phyloP scores from a whole-genome alignment of 2,797 vertebrate species.

The Gorsachius magnificus region DNA sequence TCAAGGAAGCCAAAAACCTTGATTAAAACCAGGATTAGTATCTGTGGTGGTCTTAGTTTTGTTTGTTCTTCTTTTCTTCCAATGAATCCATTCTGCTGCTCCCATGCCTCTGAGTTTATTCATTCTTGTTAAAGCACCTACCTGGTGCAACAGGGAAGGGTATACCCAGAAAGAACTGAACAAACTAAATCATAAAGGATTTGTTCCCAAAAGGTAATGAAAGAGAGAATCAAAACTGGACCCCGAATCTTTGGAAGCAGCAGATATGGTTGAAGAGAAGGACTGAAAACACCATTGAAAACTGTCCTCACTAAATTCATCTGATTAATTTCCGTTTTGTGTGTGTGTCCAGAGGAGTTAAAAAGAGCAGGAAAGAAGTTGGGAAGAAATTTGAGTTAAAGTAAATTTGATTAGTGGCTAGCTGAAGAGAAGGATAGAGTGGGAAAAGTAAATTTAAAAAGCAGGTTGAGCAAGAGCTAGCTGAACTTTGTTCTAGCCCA shows the following conservation, averaged over 20 bases:
- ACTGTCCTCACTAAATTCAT: neutral
- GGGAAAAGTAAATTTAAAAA: slow-evolving; percentile 4
- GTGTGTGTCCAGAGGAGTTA: neutral
- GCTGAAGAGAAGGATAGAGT: neutral
- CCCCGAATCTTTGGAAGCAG: neutral
- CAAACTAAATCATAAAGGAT: neutral
- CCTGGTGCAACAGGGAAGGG: neutral
- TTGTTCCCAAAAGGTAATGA: neutral
- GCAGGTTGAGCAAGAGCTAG: neutral
- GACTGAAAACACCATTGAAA: neutral
- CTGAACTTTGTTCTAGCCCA: neutral
- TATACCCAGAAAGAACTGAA: neutral
- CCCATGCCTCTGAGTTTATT: neutral
- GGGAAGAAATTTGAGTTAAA: neutral
- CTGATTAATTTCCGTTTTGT: neutral
- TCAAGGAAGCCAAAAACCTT: neutral
- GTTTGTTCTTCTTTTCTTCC: neutral
- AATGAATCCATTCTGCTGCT: neutral
- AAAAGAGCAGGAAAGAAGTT: neutral
- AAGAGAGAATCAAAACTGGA: neutral
- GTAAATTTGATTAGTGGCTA: slow-evolving; percentile 3
- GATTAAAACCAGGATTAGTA: neutral
- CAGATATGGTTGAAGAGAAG: neutral
- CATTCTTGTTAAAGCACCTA: neutral
- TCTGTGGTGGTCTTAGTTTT: neutral